These are phyloP conservation scores for Cerceris rybyensis DNA, from an alignment of 2,888 invertebrate species.

Conservation along the genomic window DNA sequence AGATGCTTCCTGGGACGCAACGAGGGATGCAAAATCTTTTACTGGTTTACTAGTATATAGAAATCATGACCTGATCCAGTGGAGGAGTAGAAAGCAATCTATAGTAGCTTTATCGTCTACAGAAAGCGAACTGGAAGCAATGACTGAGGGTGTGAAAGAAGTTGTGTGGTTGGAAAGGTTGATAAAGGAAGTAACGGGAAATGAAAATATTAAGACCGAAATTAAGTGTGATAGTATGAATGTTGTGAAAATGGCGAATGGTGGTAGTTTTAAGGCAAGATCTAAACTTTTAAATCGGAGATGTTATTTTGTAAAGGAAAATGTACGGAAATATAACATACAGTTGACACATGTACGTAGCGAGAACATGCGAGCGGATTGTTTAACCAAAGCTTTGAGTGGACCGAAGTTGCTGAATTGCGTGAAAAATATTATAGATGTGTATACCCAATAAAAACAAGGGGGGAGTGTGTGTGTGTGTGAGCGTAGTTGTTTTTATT, in stretches of 20 bases:
- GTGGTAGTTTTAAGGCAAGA: constrained; percentile 13
- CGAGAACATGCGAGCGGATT: neutral
- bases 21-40: too few species aligned
- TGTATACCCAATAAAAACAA: too few species aligned
- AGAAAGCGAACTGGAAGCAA: constrained; percentile 19
- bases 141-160: constrained; percentile 24
- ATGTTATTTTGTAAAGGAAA: constrained; percentile 8
- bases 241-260: constrained; percentile 16
- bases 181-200: neutral
- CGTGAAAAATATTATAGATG: too few species aligned
- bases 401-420: neutral
- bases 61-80: constrained; percentile 13
- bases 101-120: constrained; percentile 26
- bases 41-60: neutral
- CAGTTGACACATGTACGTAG: neutral
- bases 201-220: fast-evolving
- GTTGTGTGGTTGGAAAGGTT: neutral
- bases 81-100: constrained; percentile 20
- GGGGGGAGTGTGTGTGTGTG: too few species aligned
- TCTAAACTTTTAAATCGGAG: constrained; percentile 13
- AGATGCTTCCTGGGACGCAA: too few species aligned
- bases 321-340: neutral
- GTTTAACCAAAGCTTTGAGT: neutral
- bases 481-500: too few species aligned
- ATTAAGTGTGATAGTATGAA: constrained; percentile 28